Evolutionary conservation across 2,888 invertebrate genomes (phyloP).

Genomic region (Apotomis turbidana): DNA sequence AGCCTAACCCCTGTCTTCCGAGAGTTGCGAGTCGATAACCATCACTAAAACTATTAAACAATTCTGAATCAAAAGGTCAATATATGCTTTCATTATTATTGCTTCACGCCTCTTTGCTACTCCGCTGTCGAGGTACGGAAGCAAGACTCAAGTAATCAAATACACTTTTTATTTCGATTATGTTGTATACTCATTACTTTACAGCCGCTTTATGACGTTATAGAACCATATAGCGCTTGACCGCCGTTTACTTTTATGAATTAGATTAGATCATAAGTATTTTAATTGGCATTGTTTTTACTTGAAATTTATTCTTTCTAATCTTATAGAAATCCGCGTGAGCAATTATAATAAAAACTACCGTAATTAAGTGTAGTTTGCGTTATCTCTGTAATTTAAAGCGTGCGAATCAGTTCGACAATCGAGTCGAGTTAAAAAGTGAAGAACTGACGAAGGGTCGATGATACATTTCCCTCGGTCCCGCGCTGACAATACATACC

Average conservation of each 20-base stretch:
- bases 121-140: not conserved
- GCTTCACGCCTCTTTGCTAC: conserved; percentile 17
- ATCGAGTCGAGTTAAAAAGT: conserved; percentile 20
- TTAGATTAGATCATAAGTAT: conserved; percentile 10
- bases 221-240: conserved; percentile 1
- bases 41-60: too few species aligned
- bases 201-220: conserved; percentile 16
- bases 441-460: conserved; percentile 53
- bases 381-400: conserved; percentile 31
- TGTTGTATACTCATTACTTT: conserved; percentile 6
- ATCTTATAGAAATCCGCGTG: conserved; percentile 19
- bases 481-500: conserved; percentile 26
- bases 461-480: conserved; percentile 53
- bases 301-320: conserved; percentile 12
- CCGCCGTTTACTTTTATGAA: conserved; percentile 21
- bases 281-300: conserved; percentile 34
- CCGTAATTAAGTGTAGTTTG: conserved; percentile 24
- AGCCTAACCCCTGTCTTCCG: too few species aligned
- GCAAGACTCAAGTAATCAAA: conserved; percentile 8
- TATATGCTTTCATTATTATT: conserved; percentile 19
- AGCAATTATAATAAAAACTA: conserved; percentile 22
- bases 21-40: too few species aligned
- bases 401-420: conserved; percentile 35
- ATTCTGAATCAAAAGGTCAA: not conserved
- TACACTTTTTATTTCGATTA: conserved; percentile 18